A percentile compares a stretch with the other conserved stretches of the same genome.
These are phyloP conservation scores for Eumaeus atala DNA, from an alignment of 1,140 invertebrate species.

Conservation along the genomic window DNA sequence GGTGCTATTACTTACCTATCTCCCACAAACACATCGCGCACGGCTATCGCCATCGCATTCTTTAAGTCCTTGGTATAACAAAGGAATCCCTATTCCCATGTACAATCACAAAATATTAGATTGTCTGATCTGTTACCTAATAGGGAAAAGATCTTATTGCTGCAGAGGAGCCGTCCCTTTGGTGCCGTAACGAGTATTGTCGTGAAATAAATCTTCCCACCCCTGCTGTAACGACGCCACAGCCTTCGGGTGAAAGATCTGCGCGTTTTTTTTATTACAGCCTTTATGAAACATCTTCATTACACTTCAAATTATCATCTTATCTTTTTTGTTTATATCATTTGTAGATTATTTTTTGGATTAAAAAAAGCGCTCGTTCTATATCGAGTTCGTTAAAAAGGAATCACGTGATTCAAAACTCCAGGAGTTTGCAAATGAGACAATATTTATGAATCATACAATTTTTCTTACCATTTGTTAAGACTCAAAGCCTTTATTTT, in stretches of 20 bases:
- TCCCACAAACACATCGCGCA: neutral
- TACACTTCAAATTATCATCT: constrained; percentile 8
- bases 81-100: constrained; percentile 8
- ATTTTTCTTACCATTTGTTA: no score
- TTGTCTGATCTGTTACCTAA: constrained; percentile 14
- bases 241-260: constrained; percentile 57
- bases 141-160: constrained; percentile 14
- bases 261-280: constrained; percentile 61
- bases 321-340: constrained; percentile 8
- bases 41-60: neutral
- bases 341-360: neutral
- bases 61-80: neutral
- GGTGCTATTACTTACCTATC: no score
- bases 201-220: constrained; percentile 68
- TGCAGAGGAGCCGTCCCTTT: constrained; percentile 41
- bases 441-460: no score
- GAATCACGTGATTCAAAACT: no score
- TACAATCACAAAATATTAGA: constrained; percentile 14
- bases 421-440: no score
- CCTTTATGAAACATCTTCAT: constrained; percentile 25
- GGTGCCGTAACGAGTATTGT: constrained; percentile 64
- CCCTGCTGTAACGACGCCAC: constrained; percentile 40
- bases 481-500: no score
- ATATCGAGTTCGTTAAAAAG: no score
- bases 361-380: no score